These are phyloP conservation scores for Schizothorax lantsangensis DNA, from an alignment of 2,797 vertebrate genomes.

Conservation along the genomic window DNA sequence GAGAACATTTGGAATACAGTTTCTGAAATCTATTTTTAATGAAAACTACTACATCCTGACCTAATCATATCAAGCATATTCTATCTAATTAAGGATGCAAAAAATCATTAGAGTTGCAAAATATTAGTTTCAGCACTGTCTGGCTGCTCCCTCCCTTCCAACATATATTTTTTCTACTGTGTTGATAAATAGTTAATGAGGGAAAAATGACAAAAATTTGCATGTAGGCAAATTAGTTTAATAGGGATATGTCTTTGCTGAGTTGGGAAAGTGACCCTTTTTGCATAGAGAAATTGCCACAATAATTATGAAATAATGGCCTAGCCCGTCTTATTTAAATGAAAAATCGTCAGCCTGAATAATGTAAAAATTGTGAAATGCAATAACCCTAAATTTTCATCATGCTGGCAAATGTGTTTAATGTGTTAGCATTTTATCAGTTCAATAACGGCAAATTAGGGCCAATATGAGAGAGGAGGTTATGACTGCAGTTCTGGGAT, in stretches of 20 bases:
- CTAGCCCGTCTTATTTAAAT: conserved; percentile 82
- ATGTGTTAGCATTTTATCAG: conserved; percentile 88
- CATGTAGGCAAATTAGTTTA: conserved; percentile 98
- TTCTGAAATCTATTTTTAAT: conserved; percentile 99
- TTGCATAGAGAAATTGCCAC: conserved; percentile 83
- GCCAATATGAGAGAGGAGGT: conserved; percentile 87
- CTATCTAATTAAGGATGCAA: conserved; percentile 99
- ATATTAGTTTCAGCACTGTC: conserved; percentile 98
- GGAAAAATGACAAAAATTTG: conserved; percentile 97
- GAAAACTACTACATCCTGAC: conserved; percentile 99
- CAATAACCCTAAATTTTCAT: conserved; percentile 92
- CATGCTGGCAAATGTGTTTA: conserved; percentile 84
- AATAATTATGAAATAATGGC: conserved; percentile 88
- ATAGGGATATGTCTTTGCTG: conserved; percentile 90
- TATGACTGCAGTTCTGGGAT: conserved; percentile 79
- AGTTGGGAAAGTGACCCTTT: conserved; percentile 94
- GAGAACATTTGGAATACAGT: conserved; percentile 97
- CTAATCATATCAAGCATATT: conserved; percentile 99
- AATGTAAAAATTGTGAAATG: conserved; percentile 91
- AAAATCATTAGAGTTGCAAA: conserved; percentile 99
- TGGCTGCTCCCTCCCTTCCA: conserved; percentile 89
- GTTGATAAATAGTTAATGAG: conserved; percentile 98
- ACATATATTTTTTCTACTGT: conserved; percentile 84
- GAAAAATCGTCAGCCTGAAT: conserved; percentile 86
- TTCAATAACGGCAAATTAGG: conserved; percentile 94